Percentiles rank a stretch among this genome's conserved stretches.
phyloP scores from a whole-genome alignment of 1,140 invertebrate species.

The Hycleus cichorii region DNA sequence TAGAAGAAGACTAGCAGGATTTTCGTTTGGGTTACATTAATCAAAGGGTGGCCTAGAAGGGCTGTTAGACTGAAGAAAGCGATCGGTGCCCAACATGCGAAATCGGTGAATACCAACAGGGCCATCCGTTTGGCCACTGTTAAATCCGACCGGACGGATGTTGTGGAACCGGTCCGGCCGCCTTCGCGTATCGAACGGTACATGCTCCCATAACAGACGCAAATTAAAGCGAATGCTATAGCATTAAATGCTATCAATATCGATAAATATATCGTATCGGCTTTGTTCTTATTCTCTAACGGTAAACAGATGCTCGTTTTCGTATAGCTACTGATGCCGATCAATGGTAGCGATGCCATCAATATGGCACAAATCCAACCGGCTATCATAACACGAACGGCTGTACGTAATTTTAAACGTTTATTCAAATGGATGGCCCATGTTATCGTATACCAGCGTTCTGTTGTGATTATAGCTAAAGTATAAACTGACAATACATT shows the following conservation, averaged over 20 bases:
- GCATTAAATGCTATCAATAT: slow-evolving; percentile 63
- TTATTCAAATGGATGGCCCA: slow-evolving; percentile 74
- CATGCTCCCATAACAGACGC: slow-evolving; percentile 74
- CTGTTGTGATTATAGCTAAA: slow-evolving; percentile 76
- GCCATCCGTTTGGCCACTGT: slow-evolving; percentile 84
- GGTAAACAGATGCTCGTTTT: slow-evolving; percentile 62
- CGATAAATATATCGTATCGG: slow-evolving; percentile 62
- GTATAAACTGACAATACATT: slow-evolving; percentile 82
- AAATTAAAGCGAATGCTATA: slow-evolving; percentile 68
- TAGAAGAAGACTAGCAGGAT: slow-evolving; percentile 87
- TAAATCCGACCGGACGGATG: slow-evolving; percentile 57
- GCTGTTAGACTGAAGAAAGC: slow-evolving; percentile 80
- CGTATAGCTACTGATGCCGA: slow-evolving; percentile 76
- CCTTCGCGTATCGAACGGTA: slow-evolving; percentile 56
- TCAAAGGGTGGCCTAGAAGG: slow-evolving; percentile 67
- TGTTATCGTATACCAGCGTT: slow-evolving; percentile 81
- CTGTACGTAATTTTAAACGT: slow-evolving; percentile 57
- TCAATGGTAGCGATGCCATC: slow-evolving; percentile 67
- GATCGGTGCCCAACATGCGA: slow-evolving; percentile 79
- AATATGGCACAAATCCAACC: slow-evolving; percentile 69
- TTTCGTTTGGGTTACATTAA: slow-evolving; percentile 80
- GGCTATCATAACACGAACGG: slow-evolving; percentile 61
- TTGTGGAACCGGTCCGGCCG: slow-evolving; percentile 53
- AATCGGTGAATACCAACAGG: slow-evolving; percentile 78
- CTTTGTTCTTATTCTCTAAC: slow-evolving; percentile 54